Conservation (phyloP, 2,113 vertebrate species). For the Mesitornis unicolor region DNA sequence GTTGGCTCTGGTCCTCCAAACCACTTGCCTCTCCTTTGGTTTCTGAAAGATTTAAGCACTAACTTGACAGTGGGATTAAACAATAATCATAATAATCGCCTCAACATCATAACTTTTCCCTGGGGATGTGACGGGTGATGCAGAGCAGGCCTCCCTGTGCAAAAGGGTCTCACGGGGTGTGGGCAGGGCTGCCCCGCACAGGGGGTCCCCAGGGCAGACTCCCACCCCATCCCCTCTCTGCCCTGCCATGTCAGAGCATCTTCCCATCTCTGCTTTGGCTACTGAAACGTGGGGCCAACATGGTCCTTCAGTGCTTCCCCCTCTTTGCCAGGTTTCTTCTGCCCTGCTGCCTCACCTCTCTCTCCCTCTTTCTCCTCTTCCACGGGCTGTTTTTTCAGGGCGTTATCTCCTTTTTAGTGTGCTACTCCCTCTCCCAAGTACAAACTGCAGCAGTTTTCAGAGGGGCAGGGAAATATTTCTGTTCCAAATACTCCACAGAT, state of each 20-base stretch:
- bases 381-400: background rate
- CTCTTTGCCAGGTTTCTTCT: background rate
- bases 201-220: background rate
- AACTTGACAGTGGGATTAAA: background rate
- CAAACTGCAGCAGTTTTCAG: slow-evolving; percentile 45
- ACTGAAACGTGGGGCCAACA: fast-evolving
- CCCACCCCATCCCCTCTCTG: fast-evolving
- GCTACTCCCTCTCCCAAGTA: slow-evolving; percentile 45
- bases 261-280: background rate
- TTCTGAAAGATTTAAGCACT: background rate
- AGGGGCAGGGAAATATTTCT: slow-evolving; percentile 54
- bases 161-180: background rate
- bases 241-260: background rate
- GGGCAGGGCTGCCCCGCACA: background rate
- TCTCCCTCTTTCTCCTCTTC: background rate
- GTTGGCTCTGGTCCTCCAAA: background rate
- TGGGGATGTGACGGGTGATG: background rate
- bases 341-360: background rate
- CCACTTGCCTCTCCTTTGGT: background rate
- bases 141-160: background rate
- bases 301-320: fast-evolving
- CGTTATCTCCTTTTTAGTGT: slow-evolving; percentile 1
- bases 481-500: slow-evolving; percentile 63
- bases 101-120: background rate
- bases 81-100: background rate